Conservation (phyloP, 37 sponge, comb jelly and placozoan species). For the Halichondria panicea region DNA sequence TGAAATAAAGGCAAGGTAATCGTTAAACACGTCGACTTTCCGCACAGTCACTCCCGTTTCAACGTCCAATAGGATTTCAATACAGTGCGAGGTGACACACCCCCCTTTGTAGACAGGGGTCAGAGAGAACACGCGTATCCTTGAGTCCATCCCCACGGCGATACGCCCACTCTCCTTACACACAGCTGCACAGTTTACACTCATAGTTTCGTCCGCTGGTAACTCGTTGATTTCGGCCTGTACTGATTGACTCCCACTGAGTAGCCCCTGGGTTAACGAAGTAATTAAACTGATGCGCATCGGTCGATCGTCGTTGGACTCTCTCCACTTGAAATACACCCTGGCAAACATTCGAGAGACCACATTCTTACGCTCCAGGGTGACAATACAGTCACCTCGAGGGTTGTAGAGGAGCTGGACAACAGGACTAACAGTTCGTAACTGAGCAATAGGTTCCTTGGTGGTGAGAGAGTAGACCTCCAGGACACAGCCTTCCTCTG, state of each 20-base stretch:
- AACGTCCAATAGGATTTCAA: constrained; percentile 47
- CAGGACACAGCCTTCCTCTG: constrained; percentile 43
- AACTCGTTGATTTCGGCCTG: constrained; percentile 60
- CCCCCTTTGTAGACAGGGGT: not conserved
- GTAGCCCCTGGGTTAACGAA: not conserved
- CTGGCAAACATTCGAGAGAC: constrained; percentile 31
- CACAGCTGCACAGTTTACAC: constrained; percentile 39
- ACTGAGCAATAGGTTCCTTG: constrained; percentile 22
- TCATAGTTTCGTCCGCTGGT: constrained; percentile 14
- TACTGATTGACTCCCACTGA: not conserved
- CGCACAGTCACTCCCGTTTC: constrained; percentile 11
- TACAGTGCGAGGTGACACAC: not conserved
- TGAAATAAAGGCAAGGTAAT: constrained; percentile 60
- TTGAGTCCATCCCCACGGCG: constrained; percentile 46
- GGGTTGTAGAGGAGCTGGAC: constrained; percentile 37
- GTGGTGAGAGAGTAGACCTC: constrained; percentile 44
- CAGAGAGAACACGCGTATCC: constrained; percentile 36
- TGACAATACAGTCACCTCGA: constrained; percentile 53
- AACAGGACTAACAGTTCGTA: constrained; percentile 57
- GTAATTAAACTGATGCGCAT: constrained; percentile 17
- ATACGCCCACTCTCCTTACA: constrained; percentile 48
- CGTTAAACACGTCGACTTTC: constrained; percentile 33
- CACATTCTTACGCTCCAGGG: constrained; percentile 32
- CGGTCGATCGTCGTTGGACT: constrained; percentile 37
- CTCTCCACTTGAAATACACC: constrained; percentile 70